Evolutionary conservation across 35 echinoderm and acorn worm species (phyloP), one percentile per base, ranked within the genome.

Genomic region (Hemicentrotus pulcherrimus): DNA sequence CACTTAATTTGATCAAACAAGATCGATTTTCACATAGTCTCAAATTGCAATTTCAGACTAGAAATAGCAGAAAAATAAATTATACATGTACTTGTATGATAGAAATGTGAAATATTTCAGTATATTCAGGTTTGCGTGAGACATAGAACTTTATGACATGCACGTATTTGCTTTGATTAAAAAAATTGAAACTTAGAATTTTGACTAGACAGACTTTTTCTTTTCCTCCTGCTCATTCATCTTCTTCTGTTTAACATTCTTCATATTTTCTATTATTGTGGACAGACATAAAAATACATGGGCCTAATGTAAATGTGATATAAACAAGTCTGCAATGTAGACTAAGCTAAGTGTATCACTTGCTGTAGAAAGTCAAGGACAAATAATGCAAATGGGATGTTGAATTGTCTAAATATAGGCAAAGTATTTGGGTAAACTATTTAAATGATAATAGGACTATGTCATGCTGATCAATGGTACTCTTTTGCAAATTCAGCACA

Each of bases 11-110:
- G 35, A 41, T 59, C 28, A 15, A 30, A n/a, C 65, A 78, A 78
- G 65, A 78, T 78, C n/a, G 19, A 78, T 78, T 78, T 28, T 78
- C 65, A 78, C 65, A n/a, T 78, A 78, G 65, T 78, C 65, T 78
- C 65, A 78, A 70, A 70, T n/a, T 8, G n/a, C 28, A 78, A 78
- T 78, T n/a, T 78, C 65, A 78, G 22, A 78, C 22, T 0, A 55
- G 50, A 14, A 55, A 6, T 55, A 55, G 15, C 50, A 10, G 11
- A 10, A 55, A 55, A 11, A 55, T 55, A 55, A n/a, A 4, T 78
- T 41, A 3, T 41, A 41, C 35, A 41, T 41, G 35, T 41, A 41
- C 35, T 41, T 11, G 5, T 28, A n/a, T 78, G 19, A 78, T 28
- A 7, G 65, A 28, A 78, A 78, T 22, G 1, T 78, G 19, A 52